Percentiles rank a stretch among this genome's conserved stretches.
These are phyloP conservation scores for Odontothrips loti DNA, from an alignment of 2,888 invertebrate species.

Conservation along the genomic window DNA sequence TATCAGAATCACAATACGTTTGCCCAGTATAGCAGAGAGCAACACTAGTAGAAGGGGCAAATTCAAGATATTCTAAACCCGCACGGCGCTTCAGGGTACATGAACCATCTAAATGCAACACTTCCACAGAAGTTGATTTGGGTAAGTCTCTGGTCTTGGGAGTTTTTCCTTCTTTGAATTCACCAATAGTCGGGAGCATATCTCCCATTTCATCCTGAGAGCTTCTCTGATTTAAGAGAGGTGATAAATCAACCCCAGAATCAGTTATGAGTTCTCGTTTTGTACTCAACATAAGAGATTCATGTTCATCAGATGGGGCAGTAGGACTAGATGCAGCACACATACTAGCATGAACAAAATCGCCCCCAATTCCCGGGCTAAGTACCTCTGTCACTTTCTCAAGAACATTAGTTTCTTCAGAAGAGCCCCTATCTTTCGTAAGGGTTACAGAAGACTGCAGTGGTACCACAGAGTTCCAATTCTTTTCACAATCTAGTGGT, in stretches of 20 bases:
- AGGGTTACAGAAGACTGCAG: too few species aligned
- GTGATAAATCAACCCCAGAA: slow-evolving; percentile 14
- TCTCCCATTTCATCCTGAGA: neutral
- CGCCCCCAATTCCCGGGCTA: neutral
- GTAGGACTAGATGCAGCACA: neutral
- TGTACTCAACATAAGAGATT: neutral
- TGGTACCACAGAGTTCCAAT: neutral
- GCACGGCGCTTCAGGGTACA: neutral
- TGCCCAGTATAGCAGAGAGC: neutral
- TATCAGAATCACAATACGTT: neutral
- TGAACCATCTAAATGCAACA: neutral
- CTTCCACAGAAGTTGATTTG: slow-evolving; percentile 6
- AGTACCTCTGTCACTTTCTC: too few species aligned
- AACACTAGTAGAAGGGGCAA: slow-evolving; percentile 4
- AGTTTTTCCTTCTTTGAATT: neutral
- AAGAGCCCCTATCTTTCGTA: too few species aligned
- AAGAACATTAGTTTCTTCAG: too few species aligned
- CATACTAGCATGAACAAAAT: neutral
- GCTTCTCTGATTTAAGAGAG: neutral
- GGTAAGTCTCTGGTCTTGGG: neutral
- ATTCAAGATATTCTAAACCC: neutral
- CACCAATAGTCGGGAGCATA: neutral
- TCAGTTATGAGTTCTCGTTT: neutral
- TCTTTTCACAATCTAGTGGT: neutral
- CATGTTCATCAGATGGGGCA: neutral